These are phyloP conservation scores for Cardiocondyla obscurior DNA, from an alignment of 1,140 invertebrate genomes.

Conservation along the genomic window DNA sequence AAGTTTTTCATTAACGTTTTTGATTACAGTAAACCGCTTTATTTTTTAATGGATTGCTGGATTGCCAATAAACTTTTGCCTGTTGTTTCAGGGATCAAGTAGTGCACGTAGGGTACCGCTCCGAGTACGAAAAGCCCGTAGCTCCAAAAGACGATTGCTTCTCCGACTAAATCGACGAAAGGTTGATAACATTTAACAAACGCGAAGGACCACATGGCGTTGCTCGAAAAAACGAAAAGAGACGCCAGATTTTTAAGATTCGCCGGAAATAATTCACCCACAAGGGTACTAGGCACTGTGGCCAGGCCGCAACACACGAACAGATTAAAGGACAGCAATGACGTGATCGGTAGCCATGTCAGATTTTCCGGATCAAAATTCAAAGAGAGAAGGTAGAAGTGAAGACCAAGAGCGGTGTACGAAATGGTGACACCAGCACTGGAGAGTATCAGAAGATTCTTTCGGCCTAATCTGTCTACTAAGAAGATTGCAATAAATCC, in stretches of 20 bases:
- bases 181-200: slow-evolving; percentile 85
- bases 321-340: slow-evolving; percentile 73
- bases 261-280: slow-evolving; percentile 80
- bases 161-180: slow-evolving; percentile 77
- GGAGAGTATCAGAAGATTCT: slow-evolving; percentile 74
- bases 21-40: background rate
- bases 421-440: slow-evolving; percentile 72
- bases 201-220: slow-evolving; percentile 84
- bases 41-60: slow-evolving; percentile 71
- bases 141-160: slow-evolving; percentile 84
- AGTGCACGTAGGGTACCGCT: slow-evolving; percentile 84
- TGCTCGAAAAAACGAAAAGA: slow-evolving; percentile 82
- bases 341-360: slow-evolving; percentile 80
- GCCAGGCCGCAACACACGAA: slow-evolving; percentile 76
- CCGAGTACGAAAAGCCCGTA: slow-evolving; percentile 83
- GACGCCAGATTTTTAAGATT: slow-evolving; percentile 82
- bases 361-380: slow-evolving; percentile 66
- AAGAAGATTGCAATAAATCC: slow-evolving; percentile 73
- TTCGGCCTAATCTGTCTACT: slow-evolving; percentile 79
- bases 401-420: slow-evolving; percentile 80
- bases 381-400: slow-evolving; percentile 78
- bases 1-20: background rate
- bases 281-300: slow-evolving; percentile 78
- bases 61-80: slow-evolving; percentile 84
- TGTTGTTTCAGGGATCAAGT: slow-evolving; percentile 87